Percentiles rank a stretch among this genome's conserved stretches.
phyloP scores from a whole-genome alignment of 2,888 invertebrate species.

The Strigamia transsilvanica region DNA sequence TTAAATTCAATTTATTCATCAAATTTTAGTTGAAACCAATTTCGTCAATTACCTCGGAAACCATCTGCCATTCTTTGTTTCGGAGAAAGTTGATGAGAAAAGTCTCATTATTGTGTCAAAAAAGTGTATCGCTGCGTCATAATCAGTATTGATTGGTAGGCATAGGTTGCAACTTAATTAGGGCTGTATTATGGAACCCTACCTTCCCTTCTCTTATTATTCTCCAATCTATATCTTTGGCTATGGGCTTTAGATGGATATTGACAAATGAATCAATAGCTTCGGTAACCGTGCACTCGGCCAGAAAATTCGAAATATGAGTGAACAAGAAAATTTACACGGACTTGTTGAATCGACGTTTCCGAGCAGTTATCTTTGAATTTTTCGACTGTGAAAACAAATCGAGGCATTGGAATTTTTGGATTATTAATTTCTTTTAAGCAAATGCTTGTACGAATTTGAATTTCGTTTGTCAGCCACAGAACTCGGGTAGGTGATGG shows the following conservation, averaged over 20 bases:
- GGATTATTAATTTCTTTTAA: background rate
- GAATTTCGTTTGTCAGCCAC: background rate
- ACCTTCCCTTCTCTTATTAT: background rate
- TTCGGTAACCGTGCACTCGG: background rate
- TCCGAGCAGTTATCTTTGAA: background rate
- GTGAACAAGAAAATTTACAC: background rate
- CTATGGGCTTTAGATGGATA: background rate
- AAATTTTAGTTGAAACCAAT: conserved; percentile 16
- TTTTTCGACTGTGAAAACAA: background rate
- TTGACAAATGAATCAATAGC: conserved; percentile 41
- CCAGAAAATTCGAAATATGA: conserved; percentile 16
- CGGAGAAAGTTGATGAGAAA: background rate
- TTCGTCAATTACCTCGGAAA: conserved; percentile 9
- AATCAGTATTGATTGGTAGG: conserved; percentile 16
- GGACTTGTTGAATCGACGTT: conserved; percentile 5
- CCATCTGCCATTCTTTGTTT: background rate
- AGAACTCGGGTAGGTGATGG: too few species aligned
- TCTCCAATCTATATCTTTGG: conserved; percentile 4
- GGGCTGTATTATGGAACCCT: background rate
- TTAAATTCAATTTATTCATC: conserved; percentile 15
- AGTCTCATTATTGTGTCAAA: conserved; percentile 27
- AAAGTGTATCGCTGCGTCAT: conserved; percentile 2
- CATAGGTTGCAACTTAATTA: conserved; percentile 16
- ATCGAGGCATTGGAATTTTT: background rate
- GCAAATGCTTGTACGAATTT: background rate